Evolutionary conservation across 2,113 vertebrate genomes (phyloP).

Genomic region (Tautogolabrus adspersus): DNA sequence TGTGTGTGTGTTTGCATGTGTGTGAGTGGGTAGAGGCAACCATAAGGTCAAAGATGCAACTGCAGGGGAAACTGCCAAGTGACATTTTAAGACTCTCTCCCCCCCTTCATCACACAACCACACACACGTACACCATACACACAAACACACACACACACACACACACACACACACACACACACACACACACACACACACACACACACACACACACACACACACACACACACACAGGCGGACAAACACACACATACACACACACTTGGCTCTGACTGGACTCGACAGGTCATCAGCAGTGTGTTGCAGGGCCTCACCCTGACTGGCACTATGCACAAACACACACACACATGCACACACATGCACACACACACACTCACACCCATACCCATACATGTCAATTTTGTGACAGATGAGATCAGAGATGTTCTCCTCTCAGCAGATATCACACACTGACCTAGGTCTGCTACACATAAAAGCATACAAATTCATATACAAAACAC

Average conservation of each 20-base stretch:
- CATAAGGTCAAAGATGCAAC: constrained; percentile 60
- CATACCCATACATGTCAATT: constrained; percentile 47
- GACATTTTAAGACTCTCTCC: constrained; percentile 61
- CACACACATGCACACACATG: constrained; percentile 27
- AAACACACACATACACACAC: constrained; percentile 5
- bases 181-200: no score
- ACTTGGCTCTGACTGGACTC: constrained; percentile 81
- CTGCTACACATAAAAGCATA: constrained; percentile 5
- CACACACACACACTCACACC: constrained; percentile 32
- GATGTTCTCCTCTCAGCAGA: constrained; percentile 88
- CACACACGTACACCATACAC: constrained; percentile 24
- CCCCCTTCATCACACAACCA: constrained; percentile 3
- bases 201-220: no score
- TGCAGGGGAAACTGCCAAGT: constrained; percentile 63
- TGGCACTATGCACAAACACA: constrained; percentile 74
- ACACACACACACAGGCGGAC: constrained; percentile 1
- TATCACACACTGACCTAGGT: constrained; percentile 83
- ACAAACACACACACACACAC: background rate
- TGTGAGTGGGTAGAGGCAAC: constrained; percentile 47
- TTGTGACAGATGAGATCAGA: constrained; percentile 83
- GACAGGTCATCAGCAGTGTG: constrained; percentile 87
- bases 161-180: no score
- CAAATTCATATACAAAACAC: background rate
- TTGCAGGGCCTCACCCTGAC: constrained; percentile 80
- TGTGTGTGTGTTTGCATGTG: background rate